These are phyloP conservation scores for Cercopithecus mitis DNA, from an alignment of 2,797 vertebrate genomes.

Conservation along the genomic window DNA sequence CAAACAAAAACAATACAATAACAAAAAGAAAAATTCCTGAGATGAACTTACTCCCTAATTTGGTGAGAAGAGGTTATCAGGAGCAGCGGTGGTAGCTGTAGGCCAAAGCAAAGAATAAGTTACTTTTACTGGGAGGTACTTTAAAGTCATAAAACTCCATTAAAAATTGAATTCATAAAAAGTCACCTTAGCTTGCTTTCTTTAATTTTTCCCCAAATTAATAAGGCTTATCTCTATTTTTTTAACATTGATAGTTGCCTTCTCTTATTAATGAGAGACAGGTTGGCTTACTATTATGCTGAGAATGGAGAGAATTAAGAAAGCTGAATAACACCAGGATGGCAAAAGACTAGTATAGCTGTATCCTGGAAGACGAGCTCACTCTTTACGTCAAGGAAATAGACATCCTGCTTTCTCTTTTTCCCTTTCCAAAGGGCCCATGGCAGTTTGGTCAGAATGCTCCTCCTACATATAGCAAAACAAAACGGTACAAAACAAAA, in stretches of 20 bases:
- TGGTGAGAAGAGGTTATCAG: neutral
- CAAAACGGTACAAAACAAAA: neutral
- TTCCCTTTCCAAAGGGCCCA: neutral
- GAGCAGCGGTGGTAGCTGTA: neutral
- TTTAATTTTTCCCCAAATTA: neutral
- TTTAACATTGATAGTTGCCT: neutral
- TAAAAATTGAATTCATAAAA: neutral
- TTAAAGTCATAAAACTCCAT: neutral
- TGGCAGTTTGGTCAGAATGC: neutral
- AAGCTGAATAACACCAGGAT: neutral
- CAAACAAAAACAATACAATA: neutral
- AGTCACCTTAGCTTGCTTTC: neutral
- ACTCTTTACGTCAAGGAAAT: neutral
- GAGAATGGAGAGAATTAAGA: neutral
- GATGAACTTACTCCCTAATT: neutral
- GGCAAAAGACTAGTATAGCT: neutral
- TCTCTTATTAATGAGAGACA: neutral
- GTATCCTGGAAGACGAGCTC: neutral
- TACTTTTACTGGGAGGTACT: neutral
- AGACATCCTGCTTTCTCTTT: neutral
- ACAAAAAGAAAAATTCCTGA: neutral
- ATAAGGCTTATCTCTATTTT: neutral
- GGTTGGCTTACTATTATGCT: neutral
- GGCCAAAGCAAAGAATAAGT: neutral
- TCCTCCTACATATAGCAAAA: neutral